Percentiles rank a stretch among this genome's conserved stretches.
Conservation (phyloP, 2,113 vertebrate species). For the Sclerurus mexicanus region DNA sequence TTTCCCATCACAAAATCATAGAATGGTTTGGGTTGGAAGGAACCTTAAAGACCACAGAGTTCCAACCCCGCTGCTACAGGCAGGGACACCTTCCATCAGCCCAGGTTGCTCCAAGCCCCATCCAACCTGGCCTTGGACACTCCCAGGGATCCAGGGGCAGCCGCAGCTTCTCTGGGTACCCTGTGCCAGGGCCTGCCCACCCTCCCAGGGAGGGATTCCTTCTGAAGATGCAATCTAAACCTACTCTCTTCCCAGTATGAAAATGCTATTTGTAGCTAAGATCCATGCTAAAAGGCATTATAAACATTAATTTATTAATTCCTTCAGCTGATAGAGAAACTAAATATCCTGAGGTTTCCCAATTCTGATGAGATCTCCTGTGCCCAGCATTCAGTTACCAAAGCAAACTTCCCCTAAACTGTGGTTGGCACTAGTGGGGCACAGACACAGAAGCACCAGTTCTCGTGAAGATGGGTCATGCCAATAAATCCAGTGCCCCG, state of each 20-base stretch:
- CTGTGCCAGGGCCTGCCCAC: not conserved
- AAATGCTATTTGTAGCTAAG: not conserved
- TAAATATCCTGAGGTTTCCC: not conserved
- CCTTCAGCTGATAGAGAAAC: not conserved
- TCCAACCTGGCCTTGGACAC: not conserved
- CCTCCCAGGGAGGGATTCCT: not conserved
- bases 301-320: not conserved
- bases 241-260: not conserved
- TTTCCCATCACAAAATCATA: not conserved
- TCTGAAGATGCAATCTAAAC: not conserved
- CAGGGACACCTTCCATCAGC: not conserved
- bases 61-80: not conserved
- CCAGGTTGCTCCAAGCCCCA: not conserved
- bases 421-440: not conserved
- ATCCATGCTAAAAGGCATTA: not conserved
- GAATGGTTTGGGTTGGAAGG: not conserved
- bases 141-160: not conserved
- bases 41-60: not conserved
- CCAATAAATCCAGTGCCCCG: not conserved
- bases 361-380: not conserved
- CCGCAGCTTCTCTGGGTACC: not conserved
- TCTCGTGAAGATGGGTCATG: not conserved
- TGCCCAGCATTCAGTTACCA: not conserved
- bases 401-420: not conserved
- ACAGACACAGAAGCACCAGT: not conserved